These are phyloP conservation scores for Eristalis intricaria DNA, from an alignment of 2,888 invertebrate species.

Conservation along the genomic window DNA sequence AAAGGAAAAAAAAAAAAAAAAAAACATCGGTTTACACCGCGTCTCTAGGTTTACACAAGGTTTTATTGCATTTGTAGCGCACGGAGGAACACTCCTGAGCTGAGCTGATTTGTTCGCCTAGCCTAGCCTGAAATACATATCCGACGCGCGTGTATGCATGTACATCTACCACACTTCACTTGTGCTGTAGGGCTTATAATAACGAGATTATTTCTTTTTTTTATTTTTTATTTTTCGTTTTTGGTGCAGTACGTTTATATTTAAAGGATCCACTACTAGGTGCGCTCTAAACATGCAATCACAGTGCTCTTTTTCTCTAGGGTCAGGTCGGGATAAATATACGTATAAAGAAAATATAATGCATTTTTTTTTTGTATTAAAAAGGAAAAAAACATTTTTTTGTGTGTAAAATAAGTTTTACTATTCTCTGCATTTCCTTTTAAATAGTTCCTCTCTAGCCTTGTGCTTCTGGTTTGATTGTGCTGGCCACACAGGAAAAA, in stretches of 20 bases:
- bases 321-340: slow-evolving; percentile 36
- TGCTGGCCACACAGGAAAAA: slow-evolving; percentile 45
- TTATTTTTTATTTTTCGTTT: slow-evolving; percentile 25
- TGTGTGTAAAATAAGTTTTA: slow-evolving; percentile 36
- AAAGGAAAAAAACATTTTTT: not conserved
- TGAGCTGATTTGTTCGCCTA: slow-evolving; percentile 2
- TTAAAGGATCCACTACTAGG: slow-evolving; percentile 63
- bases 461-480: slow-evolving; percentile 48
- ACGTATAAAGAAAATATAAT: not conserved
- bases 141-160: not conserved
- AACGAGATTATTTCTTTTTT: slow-evolving; percentile 28
- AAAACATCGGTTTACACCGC: slow-evolving; percentile 12
- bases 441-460: slow-evolving; percentile 33
- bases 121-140: slow-evolving; percentile 44
- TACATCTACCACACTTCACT: slow-evolving; percentile 32
- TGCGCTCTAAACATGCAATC: slow-evolving; percentile 70
- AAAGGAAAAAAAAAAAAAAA: not conserved
- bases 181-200: slow-evolving; percentile 55
- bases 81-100: not conserved
- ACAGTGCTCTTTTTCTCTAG: slow-evolving; percentile 50
- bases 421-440: slow-evolving; percentile 64
- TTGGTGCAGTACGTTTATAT: slow-evolving; percentile 10
- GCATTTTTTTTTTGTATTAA: not conserved
- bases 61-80: slow-evolving; percentile 12
- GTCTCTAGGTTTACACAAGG: slow-evolving; percentile 5